Percentiles rank a stretch among this genome's conserved stretches.
phyloP scores from a whole-genome alignment of 2,797 vertebrate species.

The Euthynnus affinis region DNA sequence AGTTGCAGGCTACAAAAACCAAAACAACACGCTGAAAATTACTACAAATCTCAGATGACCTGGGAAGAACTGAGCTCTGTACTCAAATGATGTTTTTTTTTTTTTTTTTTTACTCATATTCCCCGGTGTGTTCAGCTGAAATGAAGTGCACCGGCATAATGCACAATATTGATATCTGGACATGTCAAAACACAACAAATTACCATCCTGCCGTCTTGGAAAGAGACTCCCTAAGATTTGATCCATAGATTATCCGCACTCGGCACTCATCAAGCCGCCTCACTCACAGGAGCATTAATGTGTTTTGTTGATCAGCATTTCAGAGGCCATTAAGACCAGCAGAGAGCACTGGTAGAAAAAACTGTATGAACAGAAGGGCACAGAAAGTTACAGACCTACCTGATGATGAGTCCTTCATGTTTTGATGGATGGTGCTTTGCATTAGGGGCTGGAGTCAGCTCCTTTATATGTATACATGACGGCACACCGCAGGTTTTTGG shows the following conservation, averaged over 20 bases:
- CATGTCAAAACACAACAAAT: constrained; percentile 73
- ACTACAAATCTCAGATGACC: background rate
- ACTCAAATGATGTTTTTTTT: background rate
- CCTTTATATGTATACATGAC: background rate
- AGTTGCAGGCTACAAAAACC: too few species aligned
- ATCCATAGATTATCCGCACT: constrained; percentile 77
- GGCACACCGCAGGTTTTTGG: background rate
- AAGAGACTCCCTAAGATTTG: constrained; percentile 69
- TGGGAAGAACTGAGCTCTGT: background rate
- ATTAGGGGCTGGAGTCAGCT: constrained; percentile 17
- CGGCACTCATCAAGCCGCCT: constrained; percentile 72
- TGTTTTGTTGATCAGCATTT: constrained; percentile 85
- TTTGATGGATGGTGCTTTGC: constrained; percentile 29
- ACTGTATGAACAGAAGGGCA: constrained; percentile 16
- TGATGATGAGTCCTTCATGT: background rate
- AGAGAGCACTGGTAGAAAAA: constrained; percentile 52
- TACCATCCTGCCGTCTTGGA: constrained; percentile 51
- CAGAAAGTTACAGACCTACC: constrained; percentile 59
- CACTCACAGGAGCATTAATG: constrained; percentile 83
- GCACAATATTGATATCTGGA: constrained; percentile 68
- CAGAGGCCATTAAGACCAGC: constrained; percentile 78
- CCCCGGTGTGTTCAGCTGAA: constrained; percentile 41
- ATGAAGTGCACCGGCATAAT: constrained; percentile 68
- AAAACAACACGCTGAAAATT: background rate
- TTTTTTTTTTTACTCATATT: constrained; percentile 12